These are phyloP conservation scores for Drosophila parvula DNA, from an alignment of 1,140 invertebrate species.

Conservation along the genomic window DNA sequence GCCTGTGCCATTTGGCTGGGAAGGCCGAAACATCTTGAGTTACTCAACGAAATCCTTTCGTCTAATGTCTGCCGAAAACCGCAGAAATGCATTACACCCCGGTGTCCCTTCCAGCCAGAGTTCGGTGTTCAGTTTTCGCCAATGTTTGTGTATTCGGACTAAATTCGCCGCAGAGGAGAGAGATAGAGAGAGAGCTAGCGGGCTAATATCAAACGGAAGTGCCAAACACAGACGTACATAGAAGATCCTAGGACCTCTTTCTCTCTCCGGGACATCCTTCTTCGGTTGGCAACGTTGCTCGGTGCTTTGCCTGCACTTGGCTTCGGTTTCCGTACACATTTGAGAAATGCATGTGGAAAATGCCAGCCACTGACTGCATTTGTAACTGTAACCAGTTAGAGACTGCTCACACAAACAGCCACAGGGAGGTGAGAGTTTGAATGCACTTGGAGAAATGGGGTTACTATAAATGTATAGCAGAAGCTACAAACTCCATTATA, in stretches of 20 bases:
- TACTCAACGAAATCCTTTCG: conserved; percentile 32
- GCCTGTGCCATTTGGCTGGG: conserved; percentile 18
- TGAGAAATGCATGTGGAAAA: conserved; percentile 82
- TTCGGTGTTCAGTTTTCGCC: conserved; percentile 50
- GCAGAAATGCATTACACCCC: conserved; percentile 72
- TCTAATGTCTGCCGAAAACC: conserved; percentile 47
- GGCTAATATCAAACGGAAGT: conserved; percentile 80
- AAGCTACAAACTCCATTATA: not conserved
- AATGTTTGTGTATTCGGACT: conserved; percentile 63
- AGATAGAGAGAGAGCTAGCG: conserved; percentile 58
- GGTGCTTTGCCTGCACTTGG: conserved; percentile 63
- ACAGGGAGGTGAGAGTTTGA: not conserved
- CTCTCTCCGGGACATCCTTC: conserved; percentile 62
- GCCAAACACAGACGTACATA: conserved; percentile 54
- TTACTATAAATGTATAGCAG: not conserved
- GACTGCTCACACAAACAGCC: conserved; percentile 28
- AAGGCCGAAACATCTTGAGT: conserved; percentile 55
- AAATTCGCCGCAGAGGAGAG: conserved; percentile 71
- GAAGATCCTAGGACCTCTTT: conserved; percentile 4
- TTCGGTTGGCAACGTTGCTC: conserved; percentile 58
- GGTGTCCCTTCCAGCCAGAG: not conserved
- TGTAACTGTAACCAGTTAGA: conserved; percentile 58
- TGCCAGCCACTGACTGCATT: conserved; percentile 69
- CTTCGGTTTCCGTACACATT: conserved; percentile 74
- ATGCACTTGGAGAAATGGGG: conserved; percentile 15